phyloP scores from a whole-genome alignment of 2,888 invertebrate species.

The Oscheius sp. region DNA sequence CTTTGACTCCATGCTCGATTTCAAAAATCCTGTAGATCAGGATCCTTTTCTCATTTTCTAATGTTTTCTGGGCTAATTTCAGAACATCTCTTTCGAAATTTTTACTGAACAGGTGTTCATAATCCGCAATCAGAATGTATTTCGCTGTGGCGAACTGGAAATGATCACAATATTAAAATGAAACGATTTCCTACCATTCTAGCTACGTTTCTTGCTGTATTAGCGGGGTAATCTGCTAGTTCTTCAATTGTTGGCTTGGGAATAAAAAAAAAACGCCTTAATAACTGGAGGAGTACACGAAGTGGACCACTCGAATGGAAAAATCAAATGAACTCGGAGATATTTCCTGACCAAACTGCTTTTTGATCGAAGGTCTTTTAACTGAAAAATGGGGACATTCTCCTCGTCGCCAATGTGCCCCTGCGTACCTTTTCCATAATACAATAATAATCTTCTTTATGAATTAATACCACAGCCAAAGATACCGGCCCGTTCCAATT shows the following conservation, averaged over 20 bases:
- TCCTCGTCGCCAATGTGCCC: no score
- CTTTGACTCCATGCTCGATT: conserved; percentile 6
- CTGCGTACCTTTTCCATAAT: conserved; percentile 18
- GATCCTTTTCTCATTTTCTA: neutral
- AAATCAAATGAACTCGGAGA: conserved; percentile 33
- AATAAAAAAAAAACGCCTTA: neutral
- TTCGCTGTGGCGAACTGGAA: conserved; percentile 36
- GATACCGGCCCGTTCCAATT: conserved; percentile 39
- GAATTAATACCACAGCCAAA: conserved; percentile 12
- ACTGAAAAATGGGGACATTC: conserved; percentile 7
- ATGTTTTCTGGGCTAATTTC: conserved; percentile 2
- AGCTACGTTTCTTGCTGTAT: conserved; percentile 38
- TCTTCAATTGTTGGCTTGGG: neutral
- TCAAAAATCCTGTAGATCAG: conserved; percentile 41
- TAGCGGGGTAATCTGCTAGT: conserved; percentile 34
- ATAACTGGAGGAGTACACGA: neutral
- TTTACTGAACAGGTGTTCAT: conserved; percentile 37
- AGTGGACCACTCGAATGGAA: neutral
- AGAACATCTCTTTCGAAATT: conserved; percentile 34
- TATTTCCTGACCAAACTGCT: conserved; percentile 2
- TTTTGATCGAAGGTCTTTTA: neutral
- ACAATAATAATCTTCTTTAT: conserved; percentile 7
- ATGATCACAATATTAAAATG: neutral
- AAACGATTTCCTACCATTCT: conserved; percentile 27
- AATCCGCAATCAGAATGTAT: conserved; percentile 39